These are phyloP conservation scores for Pseudoatta argentina DNA, from an alignment of 1,140 invertebrate genomes.

Conservation along the genomic window DNA sequence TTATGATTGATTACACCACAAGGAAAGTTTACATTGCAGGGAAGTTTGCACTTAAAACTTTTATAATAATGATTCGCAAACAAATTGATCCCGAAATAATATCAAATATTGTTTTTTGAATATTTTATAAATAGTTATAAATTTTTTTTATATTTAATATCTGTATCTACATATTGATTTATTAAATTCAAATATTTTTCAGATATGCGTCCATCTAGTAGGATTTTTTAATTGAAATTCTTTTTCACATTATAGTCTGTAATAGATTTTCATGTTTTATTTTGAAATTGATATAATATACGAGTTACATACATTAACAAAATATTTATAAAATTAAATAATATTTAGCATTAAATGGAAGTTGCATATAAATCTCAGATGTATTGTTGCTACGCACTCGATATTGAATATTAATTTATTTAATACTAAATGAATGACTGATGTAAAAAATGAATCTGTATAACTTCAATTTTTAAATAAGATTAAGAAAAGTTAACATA, in stretches of 20 bases:
- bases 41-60: not conserved
- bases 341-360: not conserved
- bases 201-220: not conserved
- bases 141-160: not conserved
- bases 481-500: not conserved
- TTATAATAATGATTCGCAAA: constrained; percentile 5
- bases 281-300: constrained; percentile 5
- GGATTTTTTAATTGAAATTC: not conserved
- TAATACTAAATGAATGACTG: not conserved
- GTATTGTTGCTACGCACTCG: not conserved
- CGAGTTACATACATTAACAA: not conserved
- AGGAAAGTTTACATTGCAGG: not conserved
- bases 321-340: not conserved
- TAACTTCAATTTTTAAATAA: not conserved
- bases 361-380: not conserved
- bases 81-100: not conserved
- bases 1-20: not conserved
- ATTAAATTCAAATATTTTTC: constrained; percentile 10
- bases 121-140: constrained; percentile 14
- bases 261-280: not conserved
- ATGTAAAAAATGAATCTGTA: not conserved
- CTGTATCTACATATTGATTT: not conserved
- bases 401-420: not conserved
- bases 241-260: not conserved
- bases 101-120: not conserved